Evolutionary conservation across 2,113 vertebrate genomes (phyloP), one percentile per base, ranked within the genome.

Genomic region (Leptocoma aspasia): DNA sequence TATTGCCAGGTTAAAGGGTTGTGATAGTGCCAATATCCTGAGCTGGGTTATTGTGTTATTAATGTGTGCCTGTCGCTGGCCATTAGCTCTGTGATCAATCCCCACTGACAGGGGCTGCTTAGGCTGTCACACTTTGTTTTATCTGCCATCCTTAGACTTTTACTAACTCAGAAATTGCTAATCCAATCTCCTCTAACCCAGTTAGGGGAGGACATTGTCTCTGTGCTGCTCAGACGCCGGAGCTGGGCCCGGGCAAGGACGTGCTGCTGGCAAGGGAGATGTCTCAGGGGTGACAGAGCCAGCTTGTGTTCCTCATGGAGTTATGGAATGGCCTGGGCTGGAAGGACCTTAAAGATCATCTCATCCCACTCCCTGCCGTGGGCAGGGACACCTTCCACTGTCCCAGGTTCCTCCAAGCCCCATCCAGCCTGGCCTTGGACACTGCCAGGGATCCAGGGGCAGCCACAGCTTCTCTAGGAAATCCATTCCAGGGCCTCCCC

Each of bases 81-180:
- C 98, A 98, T 99, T 98, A 98, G 98, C 82, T 60, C 96, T 86
- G 96, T 98, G 98, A 99, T 99, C 98, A 98, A 98, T 98, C 98
- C 97, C 97, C 3, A 37, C 94, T 97, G 98, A 98, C 97, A 98
- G 97, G 93, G 79, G 63, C 97, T 97, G 97, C 97, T 98, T 98
- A 98, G 97, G 96, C 98, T 98, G 98, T 98, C 98, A 98, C 98
- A 98, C 98, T 97, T 78, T 96, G 97, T 98, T 97, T 97, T 92
- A 96, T 97, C 96, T 95, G 96, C 98, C 98, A 98, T 98, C 98
- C 98, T 98, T 98, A 98, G 97, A 97, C 97, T 98, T 98, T 98
- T 98, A 98, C 97, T 98, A 98, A 98, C 97, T 98, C 96, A 97
- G 96, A 98, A 99, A 99, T 98, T 98, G 98, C 98, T 99, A 98